Evolutionary conservation across 2,797 vertebrate species (phyloP).

Genomic region (Molossus molossus): DNA sequence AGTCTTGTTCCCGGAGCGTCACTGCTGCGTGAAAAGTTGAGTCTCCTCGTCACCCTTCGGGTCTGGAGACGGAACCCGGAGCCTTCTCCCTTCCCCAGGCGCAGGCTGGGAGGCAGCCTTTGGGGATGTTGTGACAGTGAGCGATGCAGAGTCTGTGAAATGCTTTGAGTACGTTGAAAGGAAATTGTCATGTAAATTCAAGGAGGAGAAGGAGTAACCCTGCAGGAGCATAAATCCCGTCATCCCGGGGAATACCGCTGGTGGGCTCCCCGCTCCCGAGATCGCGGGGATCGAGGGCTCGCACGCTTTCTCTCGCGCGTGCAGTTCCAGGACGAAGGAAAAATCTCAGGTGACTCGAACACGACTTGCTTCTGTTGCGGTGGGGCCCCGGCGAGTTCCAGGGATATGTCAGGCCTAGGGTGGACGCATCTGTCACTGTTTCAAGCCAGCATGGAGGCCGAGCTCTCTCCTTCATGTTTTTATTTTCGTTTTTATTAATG

Average conservation of each 20-base stretch:
- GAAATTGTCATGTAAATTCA: constrained; percentile 70
- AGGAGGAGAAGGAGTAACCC: constrained; percentile 42
- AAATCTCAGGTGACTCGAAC: neutral
- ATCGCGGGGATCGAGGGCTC: neutral
- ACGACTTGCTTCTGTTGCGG: neutral
- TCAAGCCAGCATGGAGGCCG: neutral
- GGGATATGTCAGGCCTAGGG: neutral
- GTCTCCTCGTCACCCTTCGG: neutral
- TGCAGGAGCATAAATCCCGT: neutral
- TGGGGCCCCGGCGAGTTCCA: neutral
- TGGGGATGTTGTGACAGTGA: constrained; percentile 72
- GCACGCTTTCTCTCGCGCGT: neutral
- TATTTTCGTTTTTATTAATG: neutral
- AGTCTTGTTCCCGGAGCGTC: neutral
- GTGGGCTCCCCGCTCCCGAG: neutral
- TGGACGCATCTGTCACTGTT: no score
- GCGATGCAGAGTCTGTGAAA: constrained; percentile 65
- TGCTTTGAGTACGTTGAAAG: constrained; percentile 76
- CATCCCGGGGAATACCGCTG: neutral
- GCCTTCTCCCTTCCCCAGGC: neutral
- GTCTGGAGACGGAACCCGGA: neutral
- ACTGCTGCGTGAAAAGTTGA: neutral
- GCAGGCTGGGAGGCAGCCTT: constrained; percentile 57
- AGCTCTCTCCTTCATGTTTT: neutral
- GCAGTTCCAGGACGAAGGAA: neutral